Evolutionary conservation across 2,113 vertebrate genomes (phyloP).

Genomic region (Coryphaenoides rupestris): DNA sequence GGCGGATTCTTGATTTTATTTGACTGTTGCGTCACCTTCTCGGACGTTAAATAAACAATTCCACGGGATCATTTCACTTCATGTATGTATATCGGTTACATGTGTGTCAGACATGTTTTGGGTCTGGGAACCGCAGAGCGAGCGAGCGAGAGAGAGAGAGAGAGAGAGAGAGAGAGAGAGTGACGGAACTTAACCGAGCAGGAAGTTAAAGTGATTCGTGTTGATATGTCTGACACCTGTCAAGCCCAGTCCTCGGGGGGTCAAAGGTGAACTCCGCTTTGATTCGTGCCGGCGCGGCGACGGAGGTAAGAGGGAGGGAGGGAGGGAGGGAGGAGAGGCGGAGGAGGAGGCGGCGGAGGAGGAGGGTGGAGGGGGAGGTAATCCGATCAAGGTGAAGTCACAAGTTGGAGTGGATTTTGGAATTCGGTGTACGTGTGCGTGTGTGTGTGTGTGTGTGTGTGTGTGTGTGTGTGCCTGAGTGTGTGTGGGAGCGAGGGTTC

Average conservation of each 20-base stretch:
- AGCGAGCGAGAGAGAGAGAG: background rate
- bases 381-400: slow-evolving; percentile 66
- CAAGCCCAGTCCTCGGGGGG: slow-evolving; percentile 30
- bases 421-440: too few relatives aligned
- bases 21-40: too few relatives aligned
- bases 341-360: slow-evolving; percentile 9
- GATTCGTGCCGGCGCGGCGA: slow-evolving; percentile 32
- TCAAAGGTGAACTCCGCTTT: slow-evolving; percentile 56
- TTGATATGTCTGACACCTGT: slow-evolving; percentile 40
- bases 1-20: too few relatives aligned
- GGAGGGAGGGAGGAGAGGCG: slow-evolving; percentile 19
- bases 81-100: background rate
- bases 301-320: background rate
- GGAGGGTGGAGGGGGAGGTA: slow-evolving; percentile 34
- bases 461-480: too few relatives aligned
- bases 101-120: slow-evolving; percentile 10
- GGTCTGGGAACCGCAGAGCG: background rate
- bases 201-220: slow-evolving; percentile 5
- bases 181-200: slow-evolving; percentile 11
- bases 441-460: too few relatives aligned
- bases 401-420: slow-evolving; percentile 44
- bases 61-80: too few relatives aligned
- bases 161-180: background rate
- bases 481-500: slow-evolving; percentile 52
- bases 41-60: too few relatives aligned